Conservation (phyloP, 2,797 vertebrate genomes). For the Microctenopoma steveboyesi region DNA sequence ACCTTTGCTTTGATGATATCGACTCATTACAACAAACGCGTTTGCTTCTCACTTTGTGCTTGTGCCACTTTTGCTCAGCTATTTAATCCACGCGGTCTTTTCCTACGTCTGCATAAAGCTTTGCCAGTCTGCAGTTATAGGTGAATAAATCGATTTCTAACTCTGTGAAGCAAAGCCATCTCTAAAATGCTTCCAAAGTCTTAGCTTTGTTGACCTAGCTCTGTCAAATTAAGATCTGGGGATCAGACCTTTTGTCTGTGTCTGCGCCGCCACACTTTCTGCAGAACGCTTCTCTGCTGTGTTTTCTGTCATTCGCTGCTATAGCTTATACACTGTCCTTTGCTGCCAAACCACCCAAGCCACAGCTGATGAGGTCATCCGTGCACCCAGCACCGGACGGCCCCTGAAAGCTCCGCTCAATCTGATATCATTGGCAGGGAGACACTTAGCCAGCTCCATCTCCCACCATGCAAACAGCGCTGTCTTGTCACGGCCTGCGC, state of each 20-base stretch:
- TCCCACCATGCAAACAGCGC: slow-evolving; percentile 48
- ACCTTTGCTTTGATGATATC: neutral
- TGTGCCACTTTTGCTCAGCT: too few relatives aligned
- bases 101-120: neutral
- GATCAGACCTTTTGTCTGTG: slow-evolving; percentile 16
- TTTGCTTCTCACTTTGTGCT: too few relatives aligned
- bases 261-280: slow-evolving; percentile 23
- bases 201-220: slow-evolving; percentile 32
- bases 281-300: slow-evolving; percentile 38
- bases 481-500: slow-evolving; percentile 41
- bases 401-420: slow-evolving; percentile 48
- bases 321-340: slow-evolving; percentile 45
- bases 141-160: neutral
- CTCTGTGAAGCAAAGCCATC: slow-evolving; percentile 1
- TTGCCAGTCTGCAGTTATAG: neutral
- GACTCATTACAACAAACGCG: neutral
- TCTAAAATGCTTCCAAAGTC: slow-evolving; percentile 5
- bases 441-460: slow-evolving; percentile 37
- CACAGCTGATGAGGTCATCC: slow-evolving; percentile 70
- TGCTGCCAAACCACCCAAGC: slow-evolving; percentile 63
- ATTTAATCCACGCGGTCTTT: neutral
- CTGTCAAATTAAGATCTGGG: slow-evolving; percentile 33
- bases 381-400: slow-evolving; percentile 38
- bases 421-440: slow-evolving; percentile 57
- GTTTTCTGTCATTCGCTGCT: slow-evolving; percentile 62